Base-by-base conservation (phyloP, 2,888 invertebrate species). In the Perdita meconis region DNA sequence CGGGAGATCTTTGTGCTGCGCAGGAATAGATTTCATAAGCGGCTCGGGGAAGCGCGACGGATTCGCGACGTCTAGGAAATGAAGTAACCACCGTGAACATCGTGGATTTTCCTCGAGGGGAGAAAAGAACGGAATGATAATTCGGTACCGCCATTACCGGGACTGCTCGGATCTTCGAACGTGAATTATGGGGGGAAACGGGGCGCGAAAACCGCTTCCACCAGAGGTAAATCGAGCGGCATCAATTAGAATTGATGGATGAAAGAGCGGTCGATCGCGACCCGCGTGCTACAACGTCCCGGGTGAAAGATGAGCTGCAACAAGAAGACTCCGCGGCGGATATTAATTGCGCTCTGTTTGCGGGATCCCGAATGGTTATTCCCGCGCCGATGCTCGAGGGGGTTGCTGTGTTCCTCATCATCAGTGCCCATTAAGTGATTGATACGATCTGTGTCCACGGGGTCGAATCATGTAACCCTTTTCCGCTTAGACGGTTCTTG, bases 211-310 rank as follows among this genome's bases (percentile, higher is more conserved):
- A 72, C 60, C 56, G 61, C 55, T 40, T 50, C 64, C 66, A 16
- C 56, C 19, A 50, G 70, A 76, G 69, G 76, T 73, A 76, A 82
- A 82, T 77, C 73, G 82, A 79, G 83, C 80, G 73, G 80, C 59
- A 82, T 82, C 80, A 71, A 82, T 82, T 82, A 82, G 80, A 80
- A 82, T 80, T 82, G 82, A 82, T 82, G 80, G 64, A 84, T 76
- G 82, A 74, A 82, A 80, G 82, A 80, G 68, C 66, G 64, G 64
- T 56, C 70, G 78, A 81, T 79, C 76, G 78, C 56, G 80, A 73
- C 77, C 78, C 80, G 78, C 75, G 75, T 71, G 77, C 79, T 69
- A 80, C 38, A 30, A 56, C 56, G 51, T 47, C 47, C 78, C 69
- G 74, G 79, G 82, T 78, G 80, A 80, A 82, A 69, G 76, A 72